Evolutionary conservation across 2,113 vertebrate species (phyloP).

Genomic region (Pelodiscus sinensis): DNA sequence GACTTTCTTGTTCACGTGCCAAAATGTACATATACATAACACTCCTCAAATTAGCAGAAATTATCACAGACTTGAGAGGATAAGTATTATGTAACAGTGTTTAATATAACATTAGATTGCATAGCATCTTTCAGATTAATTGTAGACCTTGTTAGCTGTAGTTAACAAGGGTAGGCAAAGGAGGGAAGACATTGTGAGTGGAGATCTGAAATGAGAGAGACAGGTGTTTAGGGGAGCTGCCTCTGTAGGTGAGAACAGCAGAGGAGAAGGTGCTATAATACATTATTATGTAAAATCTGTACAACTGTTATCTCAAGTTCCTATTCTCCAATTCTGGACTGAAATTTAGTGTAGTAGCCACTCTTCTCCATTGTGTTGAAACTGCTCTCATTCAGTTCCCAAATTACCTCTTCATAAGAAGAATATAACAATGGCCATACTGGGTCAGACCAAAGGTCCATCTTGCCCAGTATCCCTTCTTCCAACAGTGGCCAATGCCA

Average conservation of each 20-base stretch:
- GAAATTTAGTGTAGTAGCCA: not conserved
- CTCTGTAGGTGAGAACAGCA: not conserved
- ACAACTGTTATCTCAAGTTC: not conserved
- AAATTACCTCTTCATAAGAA: not conserved
- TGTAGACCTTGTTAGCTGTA: not conserved
- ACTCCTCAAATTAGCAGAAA: not conserved
- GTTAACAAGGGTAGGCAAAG: not conserved
- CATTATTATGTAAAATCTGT: not conserved
- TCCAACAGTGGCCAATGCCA: too few relatives aligned
- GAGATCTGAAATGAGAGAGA: not conserved
- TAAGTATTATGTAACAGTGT: not conserved
- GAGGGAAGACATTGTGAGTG: not conserved
- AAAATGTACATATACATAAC: too few relatives aligned
- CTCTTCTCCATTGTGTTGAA: not conserved
- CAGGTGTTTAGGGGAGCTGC: not conserved
- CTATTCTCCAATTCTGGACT: not conserved
- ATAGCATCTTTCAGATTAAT: not conserved
- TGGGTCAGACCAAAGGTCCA: too few relatives aligned
- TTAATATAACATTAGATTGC: slow-evolving; percentile 22
- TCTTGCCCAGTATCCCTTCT: too few relatives aligned
- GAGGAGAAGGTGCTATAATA: not conserved
- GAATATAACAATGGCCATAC: too few relatives aligned
- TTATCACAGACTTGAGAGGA: not conserved
- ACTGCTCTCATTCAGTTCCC: not conserved
- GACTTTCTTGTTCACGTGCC: not conserved